Evolutionary conservation across 2,113 vertebrate genomes (phyloP).

Genomic region (Sardina pilchardus): DNA sequence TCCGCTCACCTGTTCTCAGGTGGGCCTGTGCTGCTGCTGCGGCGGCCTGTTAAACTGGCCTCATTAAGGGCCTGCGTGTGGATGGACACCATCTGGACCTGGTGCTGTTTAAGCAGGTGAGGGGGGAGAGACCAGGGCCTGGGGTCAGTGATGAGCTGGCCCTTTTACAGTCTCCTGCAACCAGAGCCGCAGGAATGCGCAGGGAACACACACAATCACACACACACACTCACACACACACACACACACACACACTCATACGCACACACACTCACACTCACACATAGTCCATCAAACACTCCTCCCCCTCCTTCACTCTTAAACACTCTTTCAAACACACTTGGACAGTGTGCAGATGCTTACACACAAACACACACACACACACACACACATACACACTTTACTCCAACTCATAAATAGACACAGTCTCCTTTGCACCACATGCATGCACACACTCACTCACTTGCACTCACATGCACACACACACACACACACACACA

Average conservation of each 20-base stretch:
- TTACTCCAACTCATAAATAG: too few species aligned
- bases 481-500: not conserved
- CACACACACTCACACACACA: not conserved
- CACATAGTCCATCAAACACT: not conserved
- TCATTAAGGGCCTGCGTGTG: not conserved
- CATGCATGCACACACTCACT: not conserved
- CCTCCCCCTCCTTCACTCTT: too few species aligned
- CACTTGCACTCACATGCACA: not conserved
- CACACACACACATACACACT: not conserved
- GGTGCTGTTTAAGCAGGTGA: not conserved
- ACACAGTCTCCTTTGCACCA: not conserved
- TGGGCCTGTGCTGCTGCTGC: too few species aligned
- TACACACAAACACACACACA: slow-evolving; percentile 1
- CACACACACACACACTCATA: not conserved
- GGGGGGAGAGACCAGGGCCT: not conserved
- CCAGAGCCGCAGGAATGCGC: slow-evolving; percentile 15
- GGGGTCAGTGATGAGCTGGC: not conserved
- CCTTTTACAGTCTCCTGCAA: slow-evolving; percentile 35
- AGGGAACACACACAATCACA: not conserved
- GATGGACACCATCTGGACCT: not conserved
- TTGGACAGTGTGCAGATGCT: not conserved
- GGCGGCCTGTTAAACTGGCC: not conserved
- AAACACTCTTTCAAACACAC: too few species aligned
- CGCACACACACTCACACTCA: not conserved
- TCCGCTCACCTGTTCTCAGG: not conserved